Base-by-base conservation (phyloP, 2,888 invertebrate species). In the Tricholauxania praeusta region DNA sequence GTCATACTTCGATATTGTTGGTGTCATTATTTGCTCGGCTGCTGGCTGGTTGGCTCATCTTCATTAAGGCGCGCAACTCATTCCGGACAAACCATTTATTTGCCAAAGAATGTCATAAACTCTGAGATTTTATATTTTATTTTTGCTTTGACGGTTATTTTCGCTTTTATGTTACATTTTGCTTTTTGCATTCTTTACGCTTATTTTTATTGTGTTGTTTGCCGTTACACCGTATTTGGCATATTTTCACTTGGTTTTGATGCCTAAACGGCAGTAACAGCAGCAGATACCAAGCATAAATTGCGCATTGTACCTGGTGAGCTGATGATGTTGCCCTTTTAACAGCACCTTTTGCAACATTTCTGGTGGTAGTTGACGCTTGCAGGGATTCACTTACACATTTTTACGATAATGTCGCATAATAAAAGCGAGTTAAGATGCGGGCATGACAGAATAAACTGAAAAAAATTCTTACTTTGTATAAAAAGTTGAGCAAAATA, bases 121-220 rank as follows among this genome's bases (percentile, higher is more conserved):
- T 64, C 63, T 48, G 48, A 48, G 63, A 64, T 64, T 64, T 64
- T 63, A 63, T 63, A 15, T 63, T 63, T 28, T 28, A 14, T 14
- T 53, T 19, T 53, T 19, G 1, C 8, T 53, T 17, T 53, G 1
- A n/a, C 53, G 19, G n/a, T 17, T 53, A 17, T n/a, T 19, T 28
- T 28, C 28, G 28, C 3, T 28, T 28, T 28, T 28, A 28, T 28
- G 28, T 28, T 2, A 22, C 22, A 3, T 22, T 22, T 22, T 22
- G 2, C 3, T 28, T 4, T 53, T n/a, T 53, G 53, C 53, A n/a
- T 17, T 19, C 53, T 17, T 53, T n/a, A 53, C 19, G 53, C 53
- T 14, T 10, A 59, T 19, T 55, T 55, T 55, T 55, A 55, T 55
- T 55, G 17, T 22, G 19, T n/a, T 22, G 55, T 55, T 55, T n/a